Evolutionary conservation across 1,140 invertebrate species (phyloP), one percentile per base, ranked within the genome.

Genomic region (Pseudachorutes palmiensis): DNA sequence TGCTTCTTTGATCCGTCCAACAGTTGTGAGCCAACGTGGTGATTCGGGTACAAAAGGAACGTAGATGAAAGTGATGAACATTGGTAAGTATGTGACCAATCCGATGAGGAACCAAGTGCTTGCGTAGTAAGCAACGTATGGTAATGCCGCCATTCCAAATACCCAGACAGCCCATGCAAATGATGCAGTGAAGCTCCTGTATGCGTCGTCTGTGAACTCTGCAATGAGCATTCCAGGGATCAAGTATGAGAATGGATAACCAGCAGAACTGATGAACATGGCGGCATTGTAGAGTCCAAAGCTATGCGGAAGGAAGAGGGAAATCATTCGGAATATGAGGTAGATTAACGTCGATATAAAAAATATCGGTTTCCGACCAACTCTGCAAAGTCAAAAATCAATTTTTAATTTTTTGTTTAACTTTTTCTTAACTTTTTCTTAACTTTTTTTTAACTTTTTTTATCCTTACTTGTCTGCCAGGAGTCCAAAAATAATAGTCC

Each of bases 1-100:
- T 0, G 84, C 83, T 75, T 84, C 81, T 41, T 79, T 76, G 59
- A 79, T 77, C 64, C 75, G 74, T n/a, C 81, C 79, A 62, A 79
- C 78, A n/a, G 75, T 77, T 0, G 82, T 55, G 3, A 82, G 75
- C 82, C 31, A 82, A 73, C 33, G 58, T 22, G 69, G 69, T 2
- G 69, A 70, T 24, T 70, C 69, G 1, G 64, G 61, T 1, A 70
- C 81, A 81, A 83, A 45, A 77, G 69, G 1, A 81, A 76, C 3
- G 81, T 79, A 75, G 82, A 82, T 0, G 81, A 69, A 69, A 3
- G 69, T 36, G 1, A 68, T 1, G 2, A 69, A 32, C 81, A 28
- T 81, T 74, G 31, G 65, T 31, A 66, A 55, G 2, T 66, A 67
- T 24, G 68, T 62, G 12, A 48, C 31, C 1, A 70, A 29, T 16